Evolutionary conservation across 2,797 vertebrate species (phyloP), one percentile per base, ranked within the genome.

Genomic region (Neosilurus mollespiculum): DNA sequence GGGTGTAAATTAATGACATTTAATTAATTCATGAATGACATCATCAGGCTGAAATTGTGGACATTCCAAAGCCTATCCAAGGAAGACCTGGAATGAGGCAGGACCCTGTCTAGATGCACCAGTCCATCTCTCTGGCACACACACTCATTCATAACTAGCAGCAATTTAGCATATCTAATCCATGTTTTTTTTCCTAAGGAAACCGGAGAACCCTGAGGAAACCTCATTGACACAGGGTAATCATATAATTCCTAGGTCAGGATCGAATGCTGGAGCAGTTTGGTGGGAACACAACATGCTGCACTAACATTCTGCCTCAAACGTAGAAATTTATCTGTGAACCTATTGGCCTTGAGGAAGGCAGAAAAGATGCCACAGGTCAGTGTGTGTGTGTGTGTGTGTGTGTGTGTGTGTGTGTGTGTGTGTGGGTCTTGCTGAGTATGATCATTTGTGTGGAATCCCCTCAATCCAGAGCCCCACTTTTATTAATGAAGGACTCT

Each of bases 401-500:
- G 54, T 24, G 18, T 14, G 43, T 72, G 43, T 72, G 5, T 73
- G 71, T 72, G 24, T 56, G 71, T 58, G 71, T 73, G 72, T 75
- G 53, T 30, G n/a, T n/a, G 22, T n/a, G 49, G 15, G 77, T 30
- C 10, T 4, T n/a, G n/a, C 51, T 16, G 30, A 56, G 61, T 18
- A 34, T 10, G 10, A 59, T 16, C 62, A 75, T 76, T 62, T n/a
- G 65, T 22, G 18, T 9, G 37, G 76, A 79, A 64, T 71, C 56
- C 66, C 66, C 64, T 67, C 54, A 59, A 67, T 37, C 54, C 56
- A 7, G 53, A 18, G 51, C 54, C 71, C 34, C 62, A 51, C 24
- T 18, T 84, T 76, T 81, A 76, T 81, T 84, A 84, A 76, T 69
- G 64, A 84, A 84, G 69, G 75, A 82, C 78, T 82, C 64, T 78